phyloP scores from a whole-genome alignment of 2,888 invertebrate genomes.

The Lithophane semibrunnea region DNA sequence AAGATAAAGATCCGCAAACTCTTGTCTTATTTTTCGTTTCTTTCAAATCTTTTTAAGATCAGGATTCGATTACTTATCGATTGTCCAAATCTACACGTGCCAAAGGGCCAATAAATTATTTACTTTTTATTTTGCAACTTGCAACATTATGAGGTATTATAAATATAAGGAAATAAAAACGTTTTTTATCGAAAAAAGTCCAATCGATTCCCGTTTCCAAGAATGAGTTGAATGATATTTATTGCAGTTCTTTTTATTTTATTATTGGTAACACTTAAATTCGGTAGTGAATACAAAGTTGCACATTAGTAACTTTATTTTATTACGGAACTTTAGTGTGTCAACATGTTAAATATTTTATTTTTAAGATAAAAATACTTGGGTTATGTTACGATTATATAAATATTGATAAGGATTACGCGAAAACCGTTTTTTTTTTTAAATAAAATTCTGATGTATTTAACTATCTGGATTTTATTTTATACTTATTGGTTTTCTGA shows the following conservation, averaged over 20 bases:
- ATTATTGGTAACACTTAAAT: constrained; percentile 48
- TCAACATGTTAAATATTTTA: constrained; percentile 42
- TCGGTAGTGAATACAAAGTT: constrained; percentile 52
- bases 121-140: constrained; percentile 43
- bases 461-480: neutral
- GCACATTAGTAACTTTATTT: constrained; percentile 54
- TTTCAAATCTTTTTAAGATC: constrained; percentile 36
- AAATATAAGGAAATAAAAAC: constrained; percentile 50
- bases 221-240: constrained; percentile 46
- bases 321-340: constrained; percentile 49
- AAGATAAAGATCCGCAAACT: constrained; percentile 4
- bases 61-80: constrained; percentile 47
- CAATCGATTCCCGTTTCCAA: constrained; percentile 53
- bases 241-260: constrained; percentile 41
- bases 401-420: constrained; percentile 24
- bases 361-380: constrained; percentile 27
- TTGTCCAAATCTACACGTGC: constrained; percentile 39
- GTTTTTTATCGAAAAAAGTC: constrained; percentile 39
- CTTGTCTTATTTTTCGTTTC: constrained; percentile 16
- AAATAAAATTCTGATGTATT: neutral
- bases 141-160: constrained; percentile 44
- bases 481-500: neutral
- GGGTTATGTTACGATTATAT: neutral
- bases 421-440: constrained; percentile 9
- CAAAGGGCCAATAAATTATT: constrained; percentile 48